Evolutionary conservation across 23 tunicate genomes (phyloP).

Genomic region (Diplosoma virens): DNA sequence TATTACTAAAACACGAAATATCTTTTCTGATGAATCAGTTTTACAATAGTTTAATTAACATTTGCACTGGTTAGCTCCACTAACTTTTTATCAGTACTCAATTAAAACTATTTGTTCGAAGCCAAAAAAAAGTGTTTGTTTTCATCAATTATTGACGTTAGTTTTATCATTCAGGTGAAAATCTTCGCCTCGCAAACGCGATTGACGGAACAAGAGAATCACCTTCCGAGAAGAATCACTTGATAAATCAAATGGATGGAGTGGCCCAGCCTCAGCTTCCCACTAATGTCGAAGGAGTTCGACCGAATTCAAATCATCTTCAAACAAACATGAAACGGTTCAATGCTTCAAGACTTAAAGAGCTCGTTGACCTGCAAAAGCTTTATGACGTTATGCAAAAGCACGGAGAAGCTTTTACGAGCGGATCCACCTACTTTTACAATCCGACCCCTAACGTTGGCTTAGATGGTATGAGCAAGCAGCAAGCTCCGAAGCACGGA

Average conservation of each 20-base stretch:
- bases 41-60: no score
- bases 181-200: no score
- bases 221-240: not conserved
- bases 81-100: no score
- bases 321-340: constrained; percentile 21
- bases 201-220: not conserved
- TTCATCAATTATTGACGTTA: no score
- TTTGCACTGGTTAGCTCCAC: no score
- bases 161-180: no score
- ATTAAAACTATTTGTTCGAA: no score
- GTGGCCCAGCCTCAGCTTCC: constrained; percentile 15
- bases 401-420: constrained; percentile 65
- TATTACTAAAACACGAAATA: no score
- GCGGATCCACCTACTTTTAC: constrained; percentile 26
- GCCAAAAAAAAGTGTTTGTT: no score
- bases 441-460: constrained; percentile 38
- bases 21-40: no score
- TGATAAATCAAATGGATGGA: constrained; percentile 52
- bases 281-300: not conserved
- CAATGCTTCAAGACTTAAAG: constrained; percentile 60
- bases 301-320: not conserved
- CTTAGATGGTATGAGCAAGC: constrained; percentile 23
- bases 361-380: constrained; percentile 66
- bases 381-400: constrained; percentile 67
- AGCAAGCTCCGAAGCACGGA: constrained; percentile 17